Evolutionary conservation across 2,888 invertebrate species (phyloP).

Genomic region (Osedax fenrisi): DNA sequence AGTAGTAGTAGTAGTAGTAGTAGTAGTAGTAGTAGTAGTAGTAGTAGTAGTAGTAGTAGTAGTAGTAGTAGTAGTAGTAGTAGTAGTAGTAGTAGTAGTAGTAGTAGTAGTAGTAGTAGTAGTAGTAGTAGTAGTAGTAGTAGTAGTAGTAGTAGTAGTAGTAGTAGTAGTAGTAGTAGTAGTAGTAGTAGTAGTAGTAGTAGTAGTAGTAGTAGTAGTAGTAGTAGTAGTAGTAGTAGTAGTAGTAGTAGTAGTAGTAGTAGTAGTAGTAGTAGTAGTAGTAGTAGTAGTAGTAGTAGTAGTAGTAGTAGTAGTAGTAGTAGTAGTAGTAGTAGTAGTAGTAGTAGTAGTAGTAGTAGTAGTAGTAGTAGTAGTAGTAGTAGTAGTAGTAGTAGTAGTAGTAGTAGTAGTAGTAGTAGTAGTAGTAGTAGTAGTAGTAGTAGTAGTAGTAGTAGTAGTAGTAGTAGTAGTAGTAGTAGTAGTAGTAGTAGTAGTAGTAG

Average conservation of each 20-base stretch:
- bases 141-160: constrained; percentile 5
- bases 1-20: constrained; percentile 16
- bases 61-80: constrained; percentile 19
- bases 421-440: constrained; percentile 16
- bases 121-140: constrained; percentile 11
- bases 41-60: constrained; percentile 19
- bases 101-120: constrained; percentile 19
- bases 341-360: constrained; percentile 10
- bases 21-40: constrained; percentile 15
- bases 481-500: constrained; percentile 19
- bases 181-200: constrained; percentile 7
- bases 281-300: constrained; percentile 10
- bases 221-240: constrained; percentile 10
- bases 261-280: constrained; percentile 10
- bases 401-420: constrained; percentile 15
- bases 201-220: constrained; percentile 7
- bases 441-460: constrained; percentile 15
- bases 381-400: constrained; percentile 15
- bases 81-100: constrained; percentile 15
- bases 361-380: constrained; percentile 13
- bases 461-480: constrained; percentile 19
- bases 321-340: constrained; percentile 7
- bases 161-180: constrained; percentile 7
- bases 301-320: constrained; percentile 7
- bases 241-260: constrained; percentile 4